Base-by-base conservation (phyloP, 2,797 vertebrate species). In the Chelonia mydas region DNA sequence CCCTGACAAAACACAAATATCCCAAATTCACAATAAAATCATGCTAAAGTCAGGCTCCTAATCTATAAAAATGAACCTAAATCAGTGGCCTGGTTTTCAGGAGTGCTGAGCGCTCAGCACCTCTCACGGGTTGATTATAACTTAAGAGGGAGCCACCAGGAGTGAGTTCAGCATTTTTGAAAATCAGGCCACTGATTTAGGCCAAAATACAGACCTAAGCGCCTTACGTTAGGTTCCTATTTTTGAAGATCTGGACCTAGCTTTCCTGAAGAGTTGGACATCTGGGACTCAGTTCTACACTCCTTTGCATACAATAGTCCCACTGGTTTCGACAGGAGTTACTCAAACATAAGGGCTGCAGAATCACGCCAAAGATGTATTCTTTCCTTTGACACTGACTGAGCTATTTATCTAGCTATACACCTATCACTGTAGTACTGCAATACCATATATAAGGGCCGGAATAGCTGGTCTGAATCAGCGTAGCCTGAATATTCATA, bases 41-140 rank as follows among this genome's bases (percentile, higher is more conserved):
- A 0, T 31, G 33, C 1, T 54, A 79, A 49, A 61, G 21, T 19
- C n/a, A 57, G 15, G 7, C 0, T 5, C 31, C 4, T 86, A 25
- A 4, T 33, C n/a, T 86, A 23, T 83, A 77, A 78, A 86, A 25
- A 84, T 77, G 86, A 65, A 85, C 6, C 41, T 2, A 19, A 89
- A 93, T 25, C 81, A 77, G 76, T 76, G 79, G 49, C 13, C 7
- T 41, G 53, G 78, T 86, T 96, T 92, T 91, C 87, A 85, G 74
- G 87, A 45, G 8, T 1, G 2, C 81, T 94, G 91, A 74, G 90
- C 79, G 25, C 2, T 11, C 65, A 68, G 31, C 31, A 84, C 47
- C 47, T 90, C 86, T 90, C 91, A 84, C 45, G 25, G 9, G 49
- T 78, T 74, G 81, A 28, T 55, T 83, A 86, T 21, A 93, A 31